A percentile compares a stretch with the other conserved stretches of the same genome.
These are phyloP conservation scores for Spinibarbus caldwelli DNA, from an alignment of 2,797 vertebrate species.

Conservation along the genomic window DNA sequence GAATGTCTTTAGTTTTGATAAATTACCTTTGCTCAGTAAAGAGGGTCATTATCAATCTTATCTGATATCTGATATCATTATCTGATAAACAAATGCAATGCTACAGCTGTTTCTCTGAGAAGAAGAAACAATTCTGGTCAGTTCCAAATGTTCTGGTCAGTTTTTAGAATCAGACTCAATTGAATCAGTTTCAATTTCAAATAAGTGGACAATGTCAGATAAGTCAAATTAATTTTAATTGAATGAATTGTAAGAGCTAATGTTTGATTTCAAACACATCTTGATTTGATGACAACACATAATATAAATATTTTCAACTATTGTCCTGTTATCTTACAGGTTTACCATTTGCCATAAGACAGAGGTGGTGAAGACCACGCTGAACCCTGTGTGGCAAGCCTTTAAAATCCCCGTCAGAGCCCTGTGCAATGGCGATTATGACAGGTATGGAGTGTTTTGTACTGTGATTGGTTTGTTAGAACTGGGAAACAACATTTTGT, in stretches of 20 bases:
- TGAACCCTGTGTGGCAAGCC: constrained; percentile 94
- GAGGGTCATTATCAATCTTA: neutral
- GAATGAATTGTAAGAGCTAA: neutral
- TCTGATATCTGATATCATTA: too few relatives aligned
- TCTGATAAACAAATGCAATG: neutral
- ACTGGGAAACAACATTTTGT: neutral
- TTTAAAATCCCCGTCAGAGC: constrained; percentile 91
- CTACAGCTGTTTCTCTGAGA: neutral
- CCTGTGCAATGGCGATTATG: constrained; percentile 92
- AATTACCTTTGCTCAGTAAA: neutral
- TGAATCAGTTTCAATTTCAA: too few relatives aligned
- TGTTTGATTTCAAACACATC: neutral
- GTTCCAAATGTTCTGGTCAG: neutral
- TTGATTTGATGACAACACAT: neutral
- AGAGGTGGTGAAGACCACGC: constrained; percentile 90
- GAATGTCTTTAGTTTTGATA: neutral
- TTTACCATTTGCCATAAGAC: constrained; percentile 96
- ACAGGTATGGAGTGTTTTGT: constrained; percentile 78
- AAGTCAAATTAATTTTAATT: too few relatives aligned
- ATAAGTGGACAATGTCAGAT: neutral
- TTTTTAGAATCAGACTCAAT: neutral
- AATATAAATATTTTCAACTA: neutral
- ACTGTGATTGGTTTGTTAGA: neutral
- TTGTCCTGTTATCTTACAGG: constrained; percentile 67
- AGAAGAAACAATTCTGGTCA: neutral